Conservation (phyloP, 2,888 invertebrate species). For the Chrysina gloriosa region DNA sequence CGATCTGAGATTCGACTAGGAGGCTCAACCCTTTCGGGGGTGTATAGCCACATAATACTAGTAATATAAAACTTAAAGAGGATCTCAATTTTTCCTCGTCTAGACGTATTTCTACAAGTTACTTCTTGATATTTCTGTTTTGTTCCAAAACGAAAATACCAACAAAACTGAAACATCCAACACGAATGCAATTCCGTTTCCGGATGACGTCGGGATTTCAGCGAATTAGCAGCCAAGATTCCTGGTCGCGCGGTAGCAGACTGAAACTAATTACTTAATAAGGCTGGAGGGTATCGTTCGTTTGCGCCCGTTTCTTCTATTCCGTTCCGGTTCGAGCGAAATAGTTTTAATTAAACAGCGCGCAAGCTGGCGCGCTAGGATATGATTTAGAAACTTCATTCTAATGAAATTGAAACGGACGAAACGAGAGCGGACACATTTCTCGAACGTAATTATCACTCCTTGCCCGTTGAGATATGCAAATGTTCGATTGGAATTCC, state of each 20-base stretch:
- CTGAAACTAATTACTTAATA: slow-evolving; percentile 22
- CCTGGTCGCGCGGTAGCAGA: background rate
- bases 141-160: too few species aligned
- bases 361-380: background rate
- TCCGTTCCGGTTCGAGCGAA: slow-evolving; percentile 5
- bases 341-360: slow-evolving; percentile 30
- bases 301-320: slow-evolving; percentile 17
- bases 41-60: too few species aligned
- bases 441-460: too few species aligned
- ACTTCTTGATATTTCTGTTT: too few species aligned
- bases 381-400: slow-evolving; percentile 23
- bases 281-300: slow-evolving; percentile 10
- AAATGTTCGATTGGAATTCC: too few species aligned
- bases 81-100: too few species aligned
- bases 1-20: too few species aligned
- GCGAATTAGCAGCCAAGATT: background rate
- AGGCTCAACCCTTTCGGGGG: too few species aligned
- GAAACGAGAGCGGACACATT: too few species aligned
- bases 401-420: background rate
- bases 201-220: background rate
- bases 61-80: too few species aligned
- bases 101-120: too few species aligned
- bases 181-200: background rate
- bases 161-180: background rate
- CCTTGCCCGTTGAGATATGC: too few species aligned